A percentile compares a stretch with the other conserved stretches of the same genome.
phyloP scores from a whole-genome alignment of 1,140 invertebrate species.

The Orius insidiosus region DNA sequence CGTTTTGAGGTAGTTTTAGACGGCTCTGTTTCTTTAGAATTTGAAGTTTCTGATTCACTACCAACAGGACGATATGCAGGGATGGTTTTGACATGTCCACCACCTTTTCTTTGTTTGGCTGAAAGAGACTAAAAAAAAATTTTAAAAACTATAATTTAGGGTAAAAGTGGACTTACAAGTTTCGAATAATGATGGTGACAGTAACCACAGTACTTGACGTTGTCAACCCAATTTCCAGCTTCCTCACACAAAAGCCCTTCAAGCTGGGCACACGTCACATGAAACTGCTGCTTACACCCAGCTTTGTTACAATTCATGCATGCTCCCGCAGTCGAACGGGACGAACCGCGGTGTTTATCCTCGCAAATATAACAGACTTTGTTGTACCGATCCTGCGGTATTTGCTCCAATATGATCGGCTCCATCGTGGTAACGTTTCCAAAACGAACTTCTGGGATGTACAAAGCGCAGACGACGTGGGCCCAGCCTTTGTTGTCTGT shows the following conservation, averaged over 20 bases:
- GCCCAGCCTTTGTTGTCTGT: conserved; percentile 90
- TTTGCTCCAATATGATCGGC: conserved; percentile 78
- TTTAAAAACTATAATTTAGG: too few relatives aligned
- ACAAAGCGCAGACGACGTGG: conserved; percentile 93
- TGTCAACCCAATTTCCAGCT: conserved; percentile 85
- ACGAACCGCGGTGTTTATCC: conserved; percentile 59
- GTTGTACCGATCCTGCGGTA: conserved; percentile 75
- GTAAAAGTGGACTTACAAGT: conserved; percentile 42
- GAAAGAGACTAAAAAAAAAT: conserved; percentile 3
- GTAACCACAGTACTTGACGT: conserved; percentile 95
- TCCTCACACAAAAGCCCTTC: conserved; percentile 92
- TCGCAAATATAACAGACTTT: conserved; percentile 94
- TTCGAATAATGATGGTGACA: conserved; percentile 93
- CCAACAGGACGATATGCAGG: conserved; percentile 84
- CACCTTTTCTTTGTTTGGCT: conserved; percentile 33
- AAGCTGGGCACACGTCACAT: conserved; percentile 93
- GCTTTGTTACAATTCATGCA: conserved; percentile 96
- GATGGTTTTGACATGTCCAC: conserved; percentile 85
- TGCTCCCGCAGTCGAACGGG: conserved; percentile 71
- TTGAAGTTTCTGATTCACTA: conserved; percentile 66
- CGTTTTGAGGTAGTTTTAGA: conserved; percentile 16
- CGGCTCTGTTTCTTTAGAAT: conserved; percentile 17
- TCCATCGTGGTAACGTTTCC: conserved; percentile 97
- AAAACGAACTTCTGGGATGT: conserved; percentile 93
- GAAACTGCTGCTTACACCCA: conserved; percentile 89